Conservation (phyloP, 2,888 invertebrate genomes). For the Holacanthella duospinosa region DNA sequence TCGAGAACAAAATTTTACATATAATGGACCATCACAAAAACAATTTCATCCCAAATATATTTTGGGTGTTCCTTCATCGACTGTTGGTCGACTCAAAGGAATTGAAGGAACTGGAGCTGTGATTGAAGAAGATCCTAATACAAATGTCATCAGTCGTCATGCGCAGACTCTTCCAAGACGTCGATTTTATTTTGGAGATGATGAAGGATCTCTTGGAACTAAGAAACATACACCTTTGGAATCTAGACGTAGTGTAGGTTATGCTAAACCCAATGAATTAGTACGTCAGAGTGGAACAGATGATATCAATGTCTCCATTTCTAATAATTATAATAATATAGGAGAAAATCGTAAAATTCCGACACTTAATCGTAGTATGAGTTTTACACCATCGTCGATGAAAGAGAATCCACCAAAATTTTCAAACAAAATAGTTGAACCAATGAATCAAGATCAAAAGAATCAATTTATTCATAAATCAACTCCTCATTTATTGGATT, state of each 20-base stretch:
- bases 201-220: constrained; percentile 29
- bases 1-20: constrained; percentile 32
- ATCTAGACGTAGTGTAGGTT: constrained; percentile 11
- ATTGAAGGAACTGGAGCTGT: constrained; percentile 35
- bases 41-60: constrained; percentile 38
- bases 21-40: constrained; percentile 37
- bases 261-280: constrained; percentile 18
- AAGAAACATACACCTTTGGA: constrained; percentile 9
- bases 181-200: constrained; percentile 37
- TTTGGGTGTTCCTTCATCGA: constrained; percentile 25
- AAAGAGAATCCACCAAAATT: not conserved
- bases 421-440: not conserved
- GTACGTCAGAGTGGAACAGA: constrained; percentile 33
- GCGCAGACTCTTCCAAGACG: constrained; percentile 34
- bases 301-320: constrained; percentile 37
- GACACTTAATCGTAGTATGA: constrained; percentile 35
- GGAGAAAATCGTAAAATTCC: constrained; percentile 21
- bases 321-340: constrained; percentile 29
- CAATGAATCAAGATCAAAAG: constrained; percentile 23
- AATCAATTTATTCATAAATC: constrained; percentile 51
- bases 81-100: constrained; percentile 28
- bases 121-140: constrained; percentile 23
- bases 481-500: constrained; percentile 64
- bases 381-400: constrained; percentile 31
- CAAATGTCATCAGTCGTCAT: not conserved